Evolutionary conservation across 1,140 invertebrate genomes (phyloP), one percentile per base, ranked within the genome.

Genomic region (Drosophila kikkawai): DNA sequence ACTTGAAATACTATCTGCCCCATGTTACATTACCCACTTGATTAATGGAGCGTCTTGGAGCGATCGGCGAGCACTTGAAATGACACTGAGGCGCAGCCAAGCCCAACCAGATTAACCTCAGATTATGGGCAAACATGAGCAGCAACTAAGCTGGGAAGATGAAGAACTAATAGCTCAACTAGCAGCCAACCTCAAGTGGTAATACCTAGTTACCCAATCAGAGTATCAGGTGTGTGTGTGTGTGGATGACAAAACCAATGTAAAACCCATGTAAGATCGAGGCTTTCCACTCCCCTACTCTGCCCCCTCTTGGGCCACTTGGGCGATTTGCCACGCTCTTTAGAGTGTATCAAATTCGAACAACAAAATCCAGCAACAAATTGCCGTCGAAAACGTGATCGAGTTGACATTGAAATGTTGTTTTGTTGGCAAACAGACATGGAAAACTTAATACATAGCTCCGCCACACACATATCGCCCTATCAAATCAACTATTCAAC

Each of bases 301-400:
- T 11, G 5, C 6, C 37, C 51, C 56, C 56, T 19, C 37, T 19
- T 42, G 4, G 7, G 19, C 32, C 59, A 64, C 60, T 81, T 73
- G 75, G 79, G 60, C 78, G 79, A 88, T 88, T 88, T 80, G 80
- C 60, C 60, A 87, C 75, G 85, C 84, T 90, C 71, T 88, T 88
- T 88, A 84, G 69, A 84, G 73, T 76, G 78, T 88, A 80, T 84
- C 71, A 80, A 80, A 84, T 80, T 85, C 59, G 22, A 77, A 80
- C 73, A 80, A 29, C 26, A 73, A 59, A 56, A 71, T 41, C 67
- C 44, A 73, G 45, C 63, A 76, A 81, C 84, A 88, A 88, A 88
- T 88, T 90, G 85, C 74, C 63, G 55, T 63, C 69, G 29, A 88
- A 84, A 84, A 71, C 84, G 84, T 88, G 84, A 84, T 53, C 74